Evolutionary conservation across 2,888 invertebrate genomes (phyloP).

Genomic region (Tipula helvola): DNA sequence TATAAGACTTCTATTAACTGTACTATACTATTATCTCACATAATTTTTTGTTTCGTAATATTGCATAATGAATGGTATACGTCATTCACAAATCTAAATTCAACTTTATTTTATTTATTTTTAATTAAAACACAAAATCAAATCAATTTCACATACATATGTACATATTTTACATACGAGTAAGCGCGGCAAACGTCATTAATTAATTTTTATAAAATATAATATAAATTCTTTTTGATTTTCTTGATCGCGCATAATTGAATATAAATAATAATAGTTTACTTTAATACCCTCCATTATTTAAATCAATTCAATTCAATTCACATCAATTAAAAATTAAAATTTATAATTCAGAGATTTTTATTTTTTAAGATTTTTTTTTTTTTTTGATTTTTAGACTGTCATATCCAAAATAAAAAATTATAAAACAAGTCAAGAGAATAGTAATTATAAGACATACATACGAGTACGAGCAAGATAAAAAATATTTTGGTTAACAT

Average conservation of each 20-base stretch:
- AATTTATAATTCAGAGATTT: background rate
- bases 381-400: background rate
- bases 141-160: background rate
- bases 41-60: background rate
- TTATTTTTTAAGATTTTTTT: background rate
- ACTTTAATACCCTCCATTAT: background rate
- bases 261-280: background rate
- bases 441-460: background rate
- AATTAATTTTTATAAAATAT: background rate
- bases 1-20: background rate
- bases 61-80: background rate
- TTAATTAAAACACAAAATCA: background rate
- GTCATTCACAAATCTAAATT: background rate
- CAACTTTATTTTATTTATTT: background rate
- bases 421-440: background rate
- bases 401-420: background rate
- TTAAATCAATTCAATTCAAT: constrained; percentile 4
- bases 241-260: background rate
- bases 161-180: background rate
- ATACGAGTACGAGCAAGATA: background rate
- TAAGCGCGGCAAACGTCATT: background rate
- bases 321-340: constrained; percentile 4
- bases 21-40: background rate
- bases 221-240: background rate
- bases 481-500: background rate